A percentile compares a stretch with the other conserved stretches of the same genome.
Conservation (phyloP, 2,888 invertebrate species). For the Eutolmus rufibarbis region DNA sequence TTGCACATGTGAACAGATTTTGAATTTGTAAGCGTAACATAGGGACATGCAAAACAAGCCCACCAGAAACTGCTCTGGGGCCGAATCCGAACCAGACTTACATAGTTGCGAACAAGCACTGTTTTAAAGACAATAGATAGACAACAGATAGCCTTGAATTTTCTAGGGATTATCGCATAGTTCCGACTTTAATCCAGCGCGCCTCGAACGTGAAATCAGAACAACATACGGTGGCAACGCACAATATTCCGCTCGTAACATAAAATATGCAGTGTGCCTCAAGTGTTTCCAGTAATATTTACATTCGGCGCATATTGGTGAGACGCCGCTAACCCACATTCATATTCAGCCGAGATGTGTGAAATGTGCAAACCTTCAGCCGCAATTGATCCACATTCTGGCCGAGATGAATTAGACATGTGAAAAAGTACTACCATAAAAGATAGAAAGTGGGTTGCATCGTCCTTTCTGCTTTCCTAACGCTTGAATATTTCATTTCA, state of each 20-base stretch:
- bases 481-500: conserved; percentile 28
- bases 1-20: not conserved
- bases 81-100: not conserved
- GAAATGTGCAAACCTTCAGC: conserved; percentile 29
- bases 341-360: not conserved
- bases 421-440: conserved; percentile 27
- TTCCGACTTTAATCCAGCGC: not conserved
- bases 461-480: conserved; percentile 3
- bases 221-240: not conserved
- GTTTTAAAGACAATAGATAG: not conserved
- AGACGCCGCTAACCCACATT: conserved; percentile 16
- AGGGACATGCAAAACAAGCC: not conserved
- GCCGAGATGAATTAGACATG: conserved; percentile 31
- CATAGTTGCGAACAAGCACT: not conserved
- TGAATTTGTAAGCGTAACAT: not conserved
- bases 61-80: not conserved
- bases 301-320: conserved; percentile 11
- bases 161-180: not conserved
- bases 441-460: conserved; percentile 25
- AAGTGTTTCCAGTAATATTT: conserved; percentile 26
- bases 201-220: not conserved
- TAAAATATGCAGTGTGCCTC: conserved; percentile 17
- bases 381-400: conserved; percentile 29
- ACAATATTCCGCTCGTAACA: not conserved
- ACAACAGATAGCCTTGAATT: not conserved